These are phyloP conservation scores for Lates calcarifer DNA, from an alignment of 2,113 vertebrate species.

Conservation along the genomic window DNA sequence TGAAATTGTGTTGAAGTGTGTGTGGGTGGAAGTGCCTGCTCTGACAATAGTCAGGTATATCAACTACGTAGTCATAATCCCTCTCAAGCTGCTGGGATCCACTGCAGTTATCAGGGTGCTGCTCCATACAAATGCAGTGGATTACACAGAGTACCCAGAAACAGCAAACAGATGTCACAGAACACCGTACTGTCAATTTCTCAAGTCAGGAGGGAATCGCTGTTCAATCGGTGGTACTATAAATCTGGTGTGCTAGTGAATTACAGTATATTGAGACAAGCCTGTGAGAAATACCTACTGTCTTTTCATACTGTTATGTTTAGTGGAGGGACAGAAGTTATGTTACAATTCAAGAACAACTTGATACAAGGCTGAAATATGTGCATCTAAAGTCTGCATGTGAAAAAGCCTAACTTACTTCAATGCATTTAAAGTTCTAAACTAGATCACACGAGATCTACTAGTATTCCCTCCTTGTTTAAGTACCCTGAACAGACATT, in stretches of 20 bases:
- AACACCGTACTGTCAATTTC: constrained; percentile 67
- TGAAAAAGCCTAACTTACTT: neutral
- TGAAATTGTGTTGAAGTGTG: constrained; percentile 62
- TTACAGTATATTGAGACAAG: constrained; percentile 58
- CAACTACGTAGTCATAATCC: constrained; percentile 71
- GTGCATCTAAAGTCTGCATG: neutral
- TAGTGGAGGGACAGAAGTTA: neutral
- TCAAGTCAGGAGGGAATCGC: constrained; percentile 72
- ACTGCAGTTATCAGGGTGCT: constrained; percentile 68
- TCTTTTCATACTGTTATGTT: constrained; percentile 6
- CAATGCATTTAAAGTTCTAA: neutral
- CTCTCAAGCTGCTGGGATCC: constrained; percentile 65
- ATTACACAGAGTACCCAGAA: constrained; percentile 71
- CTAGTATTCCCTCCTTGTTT: neutral
- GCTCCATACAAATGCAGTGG: constrained; percentile 71
- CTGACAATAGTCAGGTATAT: constrained; percentile 72
- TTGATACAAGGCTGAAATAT: neutral
- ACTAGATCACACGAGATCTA: neutral
- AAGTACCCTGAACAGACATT: neutral
- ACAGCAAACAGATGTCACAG: constrained; percentile 76
- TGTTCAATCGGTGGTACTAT: constrained; percentile 56
- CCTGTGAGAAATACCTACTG: constrained; percentile 34
- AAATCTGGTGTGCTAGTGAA: constrained; percentile 64
- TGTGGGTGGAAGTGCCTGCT: constrained; percentile 63
- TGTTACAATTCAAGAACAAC: neutral